Conservation (phyloP, 2,888 invertebrate species). For the Ctenicera cuprea region DNA sequence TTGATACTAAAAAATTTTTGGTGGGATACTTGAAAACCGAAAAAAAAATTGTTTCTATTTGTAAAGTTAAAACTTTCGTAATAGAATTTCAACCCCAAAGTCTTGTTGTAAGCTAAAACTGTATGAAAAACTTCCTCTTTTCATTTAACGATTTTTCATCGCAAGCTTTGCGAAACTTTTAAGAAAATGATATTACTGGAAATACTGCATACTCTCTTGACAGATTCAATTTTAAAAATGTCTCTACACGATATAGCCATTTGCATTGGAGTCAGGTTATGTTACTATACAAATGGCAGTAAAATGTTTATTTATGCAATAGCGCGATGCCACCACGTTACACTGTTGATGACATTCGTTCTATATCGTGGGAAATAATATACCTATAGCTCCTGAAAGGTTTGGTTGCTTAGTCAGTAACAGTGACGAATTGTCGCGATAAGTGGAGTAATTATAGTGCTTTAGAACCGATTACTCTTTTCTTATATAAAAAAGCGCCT, state of each 20-base stretch:
- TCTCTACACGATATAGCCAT: neutral
- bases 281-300: neutral
- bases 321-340: neutral
- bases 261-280: neutral
- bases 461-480: conserved; percentile 13
- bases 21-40: too few relatives aligned
- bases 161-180: neutral
- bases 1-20: too few relatives aligned
- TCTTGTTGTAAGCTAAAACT: too few relatives aligned
- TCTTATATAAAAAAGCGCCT: neutral
- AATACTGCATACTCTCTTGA: neutral
- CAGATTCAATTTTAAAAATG: conserved; percentile 11
- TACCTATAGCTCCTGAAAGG: conserved; percentile 4
- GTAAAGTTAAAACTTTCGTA: too few relatives aligned
- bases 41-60: too few relatives aligned
- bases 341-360: neutral
- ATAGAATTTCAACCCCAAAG: too few relatives aligned
- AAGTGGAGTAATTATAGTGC: conserved; percentile 13
- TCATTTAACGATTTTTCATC: neutral
- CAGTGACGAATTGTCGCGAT: conserved; percentile 23
- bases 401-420: conserved; percentile 6
- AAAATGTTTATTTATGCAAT: conserved; percentile 2
- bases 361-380: neutral
- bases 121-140: too few relatives aligned
- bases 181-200: neutral